Conservation (phyloP, 2,113 vertebrate genomes). For the Prunella fulvescens region DNA sequence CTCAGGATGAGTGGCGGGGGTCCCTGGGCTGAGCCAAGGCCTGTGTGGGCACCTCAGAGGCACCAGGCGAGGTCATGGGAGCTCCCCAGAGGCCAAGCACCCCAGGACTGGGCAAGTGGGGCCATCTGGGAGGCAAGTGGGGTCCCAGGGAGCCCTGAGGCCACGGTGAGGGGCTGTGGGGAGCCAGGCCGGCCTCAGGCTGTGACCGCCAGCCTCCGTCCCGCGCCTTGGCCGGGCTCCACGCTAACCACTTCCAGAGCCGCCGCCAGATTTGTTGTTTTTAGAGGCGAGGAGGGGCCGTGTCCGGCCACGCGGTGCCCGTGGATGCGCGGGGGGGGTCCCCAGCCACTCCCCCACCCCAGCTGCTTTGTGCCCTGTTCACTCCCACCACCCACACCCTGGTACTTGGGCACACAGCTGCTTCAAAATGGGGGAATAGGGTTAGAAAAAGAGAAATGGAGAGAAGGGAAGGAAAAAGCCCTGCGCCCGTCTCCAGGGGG, state of each 20-base stretch:
- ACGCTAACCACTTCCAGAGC: slow-evolving; percentile 44
- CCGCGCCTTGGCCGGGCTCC: slow-evolving; percentile 1
- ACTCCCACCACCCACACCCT: fast-evolving
- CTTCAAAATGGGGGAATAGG: not conserved
- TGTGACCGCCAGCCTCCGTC: not conserved
- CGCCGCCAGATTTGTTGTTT: not conserved
- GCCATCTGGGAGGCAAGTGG: not conserved
- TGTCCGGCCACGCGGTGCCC: not conserved
- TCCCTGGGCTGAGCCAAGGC: not conserved
- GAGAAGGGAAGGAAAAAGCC: not conserved
- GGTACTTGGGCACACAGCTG: fast-evolving
- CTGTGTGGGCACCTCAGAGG: not conserved
- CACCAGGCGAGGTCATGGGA: not conserved
- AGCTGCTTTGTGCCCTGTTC: not conserved
- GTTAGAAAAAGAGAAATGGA: not conserved
- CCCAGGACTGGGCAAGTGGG: no score
- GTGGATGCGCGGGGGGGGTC: not conserved
- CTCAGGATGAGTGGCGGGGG: not conserved
- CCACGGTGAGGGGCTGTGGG: not conserved
- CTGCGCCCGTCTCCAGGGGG: not conserved
- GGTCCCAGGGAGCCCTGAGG: not conserved
- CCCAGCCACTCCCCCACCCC: not conserved
- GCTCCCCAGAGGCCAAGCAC: not conserved
- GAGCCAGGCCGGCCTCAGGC: not conserved
- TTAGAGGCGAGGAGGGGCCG: slow-evolving; percentile 5